Evolutionary conservation across 2,113 vertebrate species (phyloP), one percentile per base, ranked within the genome.

Genomic region (Acrocephalus kingi): DNA sequence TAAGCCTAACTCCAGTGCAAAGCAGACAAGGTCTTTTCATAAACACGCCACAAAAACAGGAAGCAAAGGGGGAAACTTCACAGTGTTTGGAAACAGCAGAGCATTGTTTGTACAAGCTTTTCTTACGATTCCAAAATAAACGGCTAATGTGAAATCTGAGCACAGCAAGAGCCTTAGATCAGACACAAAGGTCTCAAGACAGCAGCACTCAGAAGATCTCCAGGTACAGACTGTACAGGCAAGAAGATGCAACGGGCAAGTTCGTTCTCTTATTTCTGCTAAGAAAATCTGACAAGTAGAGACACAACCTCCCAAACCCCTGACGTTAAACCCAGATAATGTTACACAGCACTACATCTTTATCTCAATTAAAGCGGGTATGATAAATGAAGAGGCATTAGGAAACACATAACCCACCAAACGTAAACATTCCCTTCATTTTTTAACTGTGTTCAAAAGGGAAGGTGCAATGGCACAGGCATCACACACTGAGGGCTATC

Each of bases 11-110:
- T 78, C 56, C 69, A 78, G 45, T 22, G 49, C 80, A 84, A 75
- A 93, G 61, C 89, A 3, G 64, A 49, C 72, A 75, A 93, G 88
- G 86, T 89, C 96, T 90, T 78, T 48, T 48, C 90, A 94, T 76
- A 85, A 97, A 79, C 75, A 75, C 0, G 1, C 43, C 55, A 87
- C 82, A 92, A 96, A 96, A 96, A 96, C 93, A 97, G 94, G 96
- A 97, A 96, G 86, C 86, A 71, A 95, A 90, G 49, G 76, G 73
- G 86, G 87, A 89, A 97, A 81, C 80, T 96, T 89, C 59, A 73
- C 28, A 72, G 88, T 78, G 90, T 96, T 96, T 96, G 93, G 86
- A 92, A 95, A 96, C 69, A 92, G 83, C 85, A 79, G 20, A 87
- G 85, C 78, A 91, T 83, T 93, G 94, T 96, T 94, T 96, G 88